Conservation (phyloP, 2,888 invertebrate genomes). For the Parnassius apollo region DNA sequence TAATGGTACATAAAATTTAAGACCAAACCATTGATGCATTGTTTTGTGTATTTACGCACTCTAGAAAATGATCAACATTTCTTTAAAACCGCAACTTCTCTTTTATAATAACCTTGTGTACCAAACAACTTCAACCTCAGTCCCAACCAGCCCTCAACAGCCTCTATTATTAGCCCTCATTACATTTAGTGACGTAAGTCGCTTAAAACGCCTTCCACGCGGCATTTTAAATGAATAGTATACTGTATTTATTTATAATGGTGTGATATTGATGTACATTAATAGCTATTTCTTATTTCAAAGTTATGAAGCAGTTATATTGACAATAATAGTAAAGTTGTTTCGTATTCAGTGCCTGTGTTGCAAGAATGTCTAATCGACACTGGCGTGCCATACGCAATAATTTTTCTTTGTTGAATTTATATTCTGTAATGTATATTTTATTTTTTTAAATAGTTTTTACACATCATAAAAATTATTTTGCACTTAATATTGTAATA, state of each 20-base stretch:
- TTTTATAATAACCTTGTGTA: no score
- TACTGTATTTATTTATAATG: background rate
- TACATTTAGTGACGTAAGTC: no score
- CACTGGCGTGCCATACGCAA: constrained; percentile 4
- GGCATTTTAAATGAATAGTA: no score
- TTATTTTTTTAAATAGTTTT: constrained; percentile 25
- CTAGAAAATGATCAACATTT: no score
- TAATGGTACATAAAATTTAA: no score
- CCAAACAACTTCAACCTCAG: no score
- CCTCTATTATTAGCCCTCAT: no score
- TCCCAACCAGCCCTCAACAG: no score
- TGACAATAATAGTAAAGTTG: constrained; percentile 24
- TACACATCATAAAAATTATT: constrained; percentile 23
- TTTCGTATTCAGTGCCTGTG: constrained; percentile 13
- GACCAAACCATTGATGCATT: no score
- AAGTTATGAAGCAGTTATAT: constrained; percentile 6
- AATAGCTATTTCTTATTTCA: background rate
- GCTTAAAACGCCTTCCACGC: no score
- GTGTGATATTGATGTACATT: background rate
- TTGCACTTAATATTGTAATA: constrained; percentile 21
- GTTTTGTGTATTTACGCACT: no score
- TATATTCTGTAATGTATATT: constrained; percentile 13
- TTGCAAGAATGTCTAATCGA: constrained; percentile 10
- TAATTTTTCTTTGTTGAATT: constrained; percentile 8
- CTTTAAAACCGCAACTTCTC: no score